Conservation (phyloP, 1,140 invertebrate species). For the Cryptotermes secundus region DNA sequence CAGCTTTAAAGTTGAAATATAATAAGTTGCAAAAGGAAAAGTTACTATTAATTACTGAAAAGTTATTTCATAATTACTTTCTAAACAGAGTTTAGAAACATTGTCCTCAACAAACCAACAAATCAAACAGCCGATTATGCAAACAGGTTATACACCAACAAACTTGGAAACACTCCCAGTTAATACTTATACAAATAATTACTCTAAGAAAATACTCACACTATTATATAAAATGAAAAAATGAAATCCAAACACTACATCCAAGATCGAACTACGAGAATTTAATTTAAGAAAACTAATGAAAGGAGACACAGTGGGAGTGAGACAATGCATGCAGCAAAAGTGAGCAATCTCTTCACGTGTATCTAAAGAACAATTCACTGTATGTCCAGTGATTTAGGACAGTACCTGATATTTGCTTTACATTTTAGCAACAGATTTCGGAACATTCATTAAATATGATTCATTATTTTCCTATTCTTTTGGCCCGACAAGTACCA, state of each 20-base stretch:
- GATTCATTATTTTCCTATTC: too few relatives aligned
- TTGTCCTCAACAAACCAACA: background rate
- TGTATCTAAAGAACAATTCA: too few relatives aligned
- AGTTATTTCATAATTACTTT: background rate
- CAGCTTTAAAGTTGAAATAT: background rate
- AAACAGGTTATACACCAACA: constrained; percentile 16
- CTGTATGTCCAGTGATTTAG: too few relatives aligned
- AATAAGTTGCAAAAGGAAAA: background rate
- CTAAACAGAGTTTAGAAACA: background rate
- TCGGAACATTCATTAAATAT: too few relatives aligned
- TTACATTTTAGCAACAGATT: too few relatives aligned
- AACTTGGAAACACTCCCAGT: constrained; percentile 8
- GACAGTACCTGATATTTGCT: too few relatives aligned
- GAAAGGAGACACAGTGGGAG: background rate
- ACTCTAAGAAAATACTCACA: constrained; percentile 9
- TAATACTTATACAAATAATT: background rate
- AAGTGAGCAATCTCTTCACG: too few relatives aligned
- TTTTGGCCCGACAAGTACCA: too few relatives aligned
- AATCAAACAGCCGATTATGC: background rate
- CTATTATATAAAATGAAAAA: constrained; percentile 10
- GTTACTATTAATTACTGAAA: background rate
- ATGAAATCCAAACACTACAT: constrained; percentile 17
- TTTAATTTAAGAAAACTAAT: background rate
- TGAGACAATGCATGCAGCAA: background rate
- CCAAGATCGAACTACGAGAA: constrained; percentile 1